Percentiles rank a stretch among this genome's conserved stretches.
These are phyloP conservation scores for Galaxea fascicularis DNA, from an alignment of 92 coral and sea anemone genomes.

Conservation along the genomic window DNA sequence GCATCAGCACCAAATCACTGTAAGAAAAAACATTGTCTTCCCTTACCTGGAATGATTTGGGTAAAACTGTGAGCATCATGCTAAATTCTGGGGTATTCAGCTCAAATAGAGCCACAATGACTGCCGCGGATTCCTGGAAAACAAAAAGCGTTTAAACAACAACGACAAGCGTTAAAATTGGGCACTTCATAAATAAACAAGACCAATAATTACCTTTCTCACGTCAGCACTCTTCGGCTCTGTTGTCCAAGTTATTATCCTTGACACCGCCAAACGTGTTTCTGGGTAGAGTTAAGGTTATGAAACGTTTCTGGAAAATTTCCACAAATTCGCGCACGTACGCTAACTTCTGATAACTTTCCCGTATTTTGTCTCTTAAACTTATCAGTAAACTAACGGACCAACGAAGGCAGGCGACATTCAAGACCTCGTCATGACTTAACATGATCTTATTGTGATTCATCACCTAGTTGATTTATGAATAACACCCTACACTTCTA, in stretches of 20 bases:
- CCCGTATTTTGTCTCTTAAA: not conserved
- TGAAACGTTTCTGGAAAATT: not conserved
- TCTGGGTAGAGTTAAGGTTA: constrained; percentile 69
- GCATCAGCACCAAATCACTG: not conserved
- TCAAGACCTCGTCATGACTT: no score
- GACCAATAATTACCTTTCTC: constrained; percentile 75
- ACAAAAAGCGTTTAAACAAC: not conserved
- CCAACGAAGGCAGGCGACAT: not conserved
- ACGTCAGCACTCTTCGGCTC: constrained; percentile 99
- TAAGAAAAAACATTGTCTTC: not conserved
- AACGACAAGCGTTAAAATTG: not conserved
- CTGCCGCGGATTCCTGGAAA: constrained; percentile 94
- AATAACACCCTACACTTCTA: no score
- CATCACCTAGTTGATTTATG: not conserved
- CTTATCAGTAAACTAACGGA: not conserved
- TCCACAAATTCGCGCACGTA: not conserved
- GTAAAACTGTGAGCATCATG: constrained; percentile 94
- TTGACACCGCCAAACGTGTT: constrained; percentile 98
- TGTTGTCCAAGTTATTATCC: constrained; percentile 97
- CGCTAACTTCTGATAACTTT: not conserved
- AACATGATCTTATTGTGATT: no score
- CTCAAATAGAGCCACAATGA: constrained; percentile 94
- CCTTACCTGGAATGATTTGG: constrained; percentile 97
- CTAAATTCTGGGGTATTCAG: constrained; percentile 98
- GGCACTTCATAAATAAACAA: not conserved